phyloP scores from a whole-genome alignment of 2,888 invertebrate genomes.

The Caenorhabditis wallacei region DNA sequence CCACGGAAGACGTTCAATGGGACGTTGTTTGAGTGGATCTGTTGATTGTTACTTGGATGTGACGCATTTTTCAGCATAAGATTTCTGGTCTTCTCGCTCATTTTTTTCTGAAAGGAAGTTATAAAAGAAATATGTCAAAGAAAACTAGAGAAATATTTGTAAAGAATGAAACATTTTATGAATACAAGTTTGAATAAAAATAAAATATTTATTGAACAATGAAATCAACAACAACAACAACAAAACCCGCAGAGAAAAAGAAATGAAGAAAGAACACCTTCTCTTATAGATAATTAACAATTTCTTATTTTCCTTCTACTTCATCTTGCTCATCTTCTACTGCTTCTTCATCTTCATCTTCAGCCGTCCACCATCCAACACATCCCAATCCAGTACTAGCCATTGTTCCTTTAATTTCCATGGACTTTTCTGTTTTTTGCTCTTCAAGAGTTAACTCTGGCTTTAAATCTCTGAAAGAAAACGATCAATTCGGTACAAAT shows the following conservation, averaged over 20 bases:
- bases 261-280: background rate
- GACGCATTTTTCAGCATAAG: conserved; percentile 60
- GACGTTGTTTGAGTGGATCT: conserved; percentile 24
- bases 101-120: conserved; percentile 4
- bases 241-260: conserved; percentile 8
- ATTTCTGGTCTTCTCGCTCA: conserved; percentile 59
- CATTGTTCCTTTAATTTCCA: conserved; percentile 76
- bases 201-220: background rate
- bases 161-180: background rate
- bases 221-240: conserved; percentile 18
- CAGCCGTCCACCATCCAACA: conserved; percentile 77
- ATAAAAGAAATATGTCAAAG: background rate
- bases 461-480: conserved; percentile 66
- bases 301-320: background rate
- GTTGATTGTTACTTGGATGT: conserved; percentile 5
- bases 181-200: conserved; percentile 13
- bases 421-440: conserved; percentile 66
- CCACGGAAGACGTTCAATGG: conserved; percentile 46
- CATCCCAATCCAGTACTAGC: conserved; percentile 80
- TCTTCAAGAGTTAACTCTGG: conserved; percentile 70
- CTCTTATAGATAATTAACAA: background rate
- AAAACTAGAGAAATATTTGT: background rate
- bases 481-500: too few relatives aligned
- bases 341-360: conserved; percentile 70
- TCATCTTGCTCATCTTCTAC: conserved; percentile 68